These are phyloP conservation scores for Calosoma granatense DNA, from an alignment of 1,140 invertebrate species.

Conservation along the genomic window DNA sequence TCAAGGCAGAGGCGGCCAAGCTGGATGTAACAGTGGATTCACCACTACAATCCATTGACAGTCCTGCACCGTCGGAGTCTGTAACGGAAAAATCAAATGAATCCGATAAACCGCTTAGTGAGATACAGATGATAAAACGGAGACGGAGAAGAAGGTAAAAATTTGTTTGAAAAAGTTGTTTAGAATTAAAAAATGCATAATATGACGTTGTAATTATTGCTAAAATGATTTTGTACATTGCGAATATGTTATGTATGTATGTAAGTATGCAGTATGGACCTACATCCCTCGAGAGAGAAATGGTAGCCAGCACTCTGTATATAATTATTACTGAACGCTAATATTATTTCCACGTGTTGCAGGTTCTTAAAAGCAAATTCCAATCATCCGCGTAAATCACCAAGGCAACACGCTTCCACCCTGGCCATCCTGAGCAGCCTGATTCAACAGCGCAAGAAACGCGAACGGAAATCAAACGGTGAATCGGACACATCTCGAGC, in stretches of 20 bases:
- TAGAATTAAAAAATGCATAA: too few species aligned
- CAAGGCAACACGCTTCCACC: conserved; percentile 73
- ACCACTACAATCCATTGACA: not conserved
- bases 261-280: too few species aligned
- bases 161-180: not conserved
- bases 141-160: not conserved
- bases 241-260: too few species aligned
- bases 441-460: conserved; percentile 41
- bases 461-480: conserved; percentile 5
- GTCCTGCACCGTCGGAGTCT: not conserved
- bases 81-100: not conserved
- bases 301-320: too few species aligned
- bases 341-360: not conserved
- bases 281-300: too few species aligned
- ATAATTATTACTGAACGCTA: too few species aligned
- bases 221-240: too few species aligned
- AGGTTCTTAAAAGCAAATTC: not conserved
- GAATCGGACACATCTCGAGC: conserved; percentile 13
- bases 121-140: not conserved
- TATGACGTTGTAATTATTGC: too few species aligned
- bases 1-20: not conserved
- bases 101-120: too few species aligned
- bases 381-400: conserved; percentile 61
- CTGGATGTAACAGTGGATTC: not conserved
- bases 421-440: conserved; percentile 65